Percentiles rank a stretch among this genome's conserved stretches.
Evolutionary conservation across 2,113 vertebrate genomes (phyloP).

Genomic region (Anguilla japonica): DNA sequence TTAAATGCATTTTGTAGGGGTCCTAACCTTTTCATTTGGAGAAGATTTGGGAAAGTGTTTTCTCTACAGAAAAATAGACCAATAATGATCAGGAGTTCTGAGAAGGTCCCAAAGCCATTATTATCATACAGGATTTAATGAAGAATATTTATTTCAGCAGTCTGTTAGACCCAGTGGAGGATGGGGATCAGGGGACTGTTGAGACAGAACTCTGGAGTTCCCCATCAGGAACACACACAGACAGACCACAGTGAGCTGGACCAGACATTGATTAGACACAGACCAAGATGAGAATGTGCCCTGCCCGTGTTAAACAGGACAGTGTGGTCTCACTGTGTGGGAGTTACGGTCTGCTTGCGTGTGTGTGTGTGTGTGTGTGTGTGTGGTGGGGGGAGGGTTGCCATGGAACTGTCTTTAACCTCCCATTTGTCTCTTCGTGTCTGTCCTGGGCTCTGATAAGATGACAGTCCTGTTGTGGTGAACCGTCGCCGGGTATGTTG

Average conservation of each 20-base stretch:
- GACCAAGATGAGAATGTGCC: too few species aligned
- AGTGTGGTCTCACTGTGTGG: neutral
- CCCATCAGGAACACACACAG: neutral
- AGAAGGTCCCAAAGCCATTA: neutral
- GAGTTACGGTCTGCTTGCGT: neutral
- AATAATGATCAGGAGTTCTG: conserved; percentile 6
- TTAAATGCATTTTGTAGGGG: conserved; percentile 26
- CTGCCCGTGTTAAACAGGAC: neutral
- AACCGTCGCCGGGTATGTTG: neutral
- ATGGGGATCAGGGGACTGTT: neutral
- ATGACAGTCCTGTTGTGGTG: neutral
- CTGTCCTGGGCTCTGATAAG: neutral
- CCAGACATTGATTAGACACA: conserved; percentile 12
- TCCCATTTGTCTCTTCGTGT: neutral
- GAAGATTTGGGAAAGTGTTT: conserved; percentile 24
- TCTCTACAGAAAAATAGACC: neutral
- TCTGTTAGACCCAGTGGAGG: neutral
- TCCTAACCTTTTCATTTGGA: conserved; percentile 20
- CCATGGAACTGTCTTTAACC: too few species aligned
- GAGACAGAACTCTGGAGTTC: neutral
- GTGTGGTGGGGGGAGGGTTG: neutral
- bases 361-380: neutral
- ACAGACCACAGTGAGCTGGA: neutral
- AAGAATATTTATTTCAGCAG: conserved; percentile 2
- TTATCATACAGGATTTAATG: conserved; percentile 14